Base-by-base conservation (phyloP, 2,797 vertebrate species). In the Taenioides sp. region DNA sequence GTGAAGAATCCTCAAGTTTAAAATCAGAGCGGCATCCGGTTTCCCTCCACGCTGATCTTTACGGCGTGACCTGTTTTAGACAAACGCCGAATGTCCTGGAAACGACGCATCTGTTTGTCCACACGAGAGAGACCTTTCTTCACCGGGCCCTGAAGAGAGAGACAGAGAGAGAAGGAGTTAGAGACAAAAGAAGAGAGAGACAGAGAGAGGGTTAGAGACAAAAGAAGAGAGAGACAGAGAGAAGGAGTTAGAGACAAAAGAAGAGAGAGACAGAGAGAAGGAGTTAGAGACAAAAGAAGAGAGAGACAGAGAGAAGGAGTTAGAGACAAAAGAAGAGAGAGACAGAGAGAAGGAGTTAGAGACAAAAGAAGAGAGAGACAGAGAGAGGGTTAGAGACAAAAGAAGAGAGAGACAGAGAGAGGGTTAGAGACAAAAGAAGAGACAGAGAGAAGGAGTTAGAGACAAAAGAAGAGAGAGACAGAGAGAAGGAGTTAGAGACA, bases 31-130 rank as follows among this genome's bases (percentile, higher is more conserved):
- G 98, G 98, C 98, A 99, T 99, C 86, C 95, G 93, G 93, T 98
- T 99, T 14, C 98, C 98, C 79, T 98, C 95, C 64, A 99, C 97
- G 82, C 97, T 98, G 94, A 99, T 98, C 89, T 98, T 99, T 47
- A 99, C 97, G 0, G 98, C 96, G 17, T 98, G 97, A 47, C 96
- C 96, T 0, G 96, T 92, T 91, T 97, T 97, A 67, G 94, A 97
- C 89, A 96, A 94, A 82, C 97, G 96, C 69, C 95, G 95, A 90
- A 98, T 97, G 90, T 98, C 97, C 7, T 95, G 95, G 74, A 99
- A 96, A 75, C 98, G 95, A 34, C 97, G 94, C 96, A 98, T 96
- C 91, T 98, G 97, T 91, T 99, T 99, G 86, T 98, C 97, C 34
- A 99, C 95, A 23, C 97, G 96, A 74, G 96, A 96, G 84, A 99